Conservation (phyloP, 2,888 invertebrate genomes). For the Tipula lateralis region DNA sequence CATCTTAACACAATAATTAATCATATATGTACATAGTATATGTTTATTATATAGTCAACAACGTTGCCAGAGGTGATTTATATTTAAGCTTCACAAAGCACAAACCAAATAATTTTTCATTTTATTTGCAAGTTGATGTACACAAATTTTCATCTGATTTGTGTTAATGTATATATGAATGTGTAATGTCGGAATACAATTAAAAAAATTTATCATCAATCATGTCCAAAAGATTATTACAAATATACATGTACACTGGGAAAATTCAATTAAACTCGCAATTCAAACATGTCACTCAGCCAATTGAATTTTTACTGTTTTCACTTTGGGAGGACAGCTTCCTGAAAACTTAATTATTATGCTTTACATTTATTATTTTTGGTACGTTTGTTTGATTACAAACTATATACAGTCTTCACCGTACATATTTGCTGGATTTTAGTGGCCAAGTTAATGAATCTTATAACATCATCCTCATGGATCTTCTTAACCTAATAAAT, state of each 20-base stretch:
- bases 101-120: background rate
- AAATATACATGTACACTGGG: background rate
- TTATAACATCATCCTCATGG: too few relatives aligned
- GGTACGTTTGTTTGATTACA: too few relatives aligned
- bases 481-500: too few relatives aligned
- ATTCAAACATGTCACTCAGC: background rate
- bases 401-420: too few relatives aligned
- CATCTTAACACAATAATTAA: background rate
- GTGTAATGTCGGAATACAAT: background rate
- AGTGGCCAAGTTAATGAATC: too few relatives aligned
- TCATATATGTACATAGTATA: background rate
- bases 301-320: background rate
- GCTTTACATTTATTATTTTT: too few relatives aligned
- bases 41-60: background rate
- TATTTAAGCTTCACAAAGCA: background rate
- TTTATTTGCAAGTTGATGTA: background rate
- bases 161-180: too few relatives aligned
- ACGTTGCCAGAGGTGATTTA: background rate
- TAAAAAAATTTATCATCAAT: background rate
- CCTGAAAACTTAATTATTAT: background rate
- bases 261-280: background rate
- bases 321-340: background rate
- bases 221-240: background rate
- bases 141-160: background rate
- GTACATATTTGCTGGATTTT: too few relatives aligned